These are phyloP conservation scores for Nasonia longicornis DNA, from an alignment of 1,140 invertebrate species.

Conservation along the genomic window DNA sequence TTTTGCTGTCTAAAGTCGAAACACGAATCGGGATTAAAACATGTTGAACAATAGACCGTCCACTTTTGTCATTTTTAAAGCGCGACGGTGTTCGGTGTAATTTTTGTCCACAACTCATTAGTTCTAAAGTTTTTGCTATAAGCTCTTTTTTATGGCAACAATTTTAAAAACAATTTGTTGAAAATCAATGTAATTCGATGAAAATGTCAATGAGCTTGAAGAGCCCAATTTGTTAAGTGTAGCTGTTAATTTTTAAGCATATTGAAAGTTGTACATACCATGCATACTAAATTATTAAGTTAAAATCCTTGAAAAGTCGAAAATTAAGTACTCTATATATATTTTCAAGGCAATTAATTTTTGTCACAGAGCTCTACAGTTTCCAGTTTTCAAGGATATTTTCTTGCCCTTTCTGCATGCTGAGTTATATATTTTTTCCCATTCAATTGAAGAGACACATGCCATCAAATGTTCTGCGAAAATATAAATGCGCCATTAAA, in stretches of 20 bases:
- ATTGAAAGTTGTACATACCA: slow-evolving; percentile 56
- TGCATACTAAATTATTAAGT: slow-evolving; percentile 58
- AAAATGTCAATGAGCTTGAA: slow-evolving; percentile 35
- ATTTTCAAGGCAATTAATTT: slow-evolving; percentile 46
- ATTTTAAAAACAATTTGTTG: slow-evolving; percentile 40
- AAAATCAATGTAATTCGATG: slow-evolving; percentile 15
- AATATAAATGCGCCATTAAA: slow-evolving; percentile 55
- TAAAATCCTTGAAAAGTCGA: slow-evolving; percentile 40
- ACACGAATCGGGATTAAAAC: slow-evolving; percentile 15
- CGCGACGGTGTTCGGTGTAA: slow-evolving; percentile 10
- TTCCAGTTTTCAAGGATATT: slow-evolving; percentile 47
- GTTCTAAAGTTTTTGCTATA: slow-evolving; percentile 36
- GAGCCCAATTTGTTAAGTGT: slow-evolving; percentile 43
- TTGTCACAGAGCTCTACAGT: slow-evolving; percentile 47
- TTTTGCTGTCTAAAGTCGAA: slow-evolving; percentile 37
- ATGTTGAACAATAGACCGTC: slow-evolving; percentile 33
- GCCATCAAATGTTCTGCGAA: slow-evolving; percentile 45
- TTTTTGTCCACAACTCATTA: slow-evolving; percentile 11
- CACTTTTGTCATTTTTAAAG: slow-evolving; percentile 28
- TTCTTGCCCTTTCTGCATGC: slow-evolving; percentile 48
- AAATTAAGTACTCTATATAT: slow-evolving; percentile 38
- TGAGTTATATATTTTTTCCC: slow-evolving; percentile 45
- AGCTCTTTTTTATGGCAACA: neutral
- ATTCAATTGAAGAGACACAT: slow-evolving; percentile 44
- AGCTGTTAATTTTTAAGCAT: slow-evolving; percentile 55